Evolutionary conservation across 2,113 vertebrate species (phyloP), one percentile per base, ranked within the genome.

Genomic region (Columba livia): DNA sequence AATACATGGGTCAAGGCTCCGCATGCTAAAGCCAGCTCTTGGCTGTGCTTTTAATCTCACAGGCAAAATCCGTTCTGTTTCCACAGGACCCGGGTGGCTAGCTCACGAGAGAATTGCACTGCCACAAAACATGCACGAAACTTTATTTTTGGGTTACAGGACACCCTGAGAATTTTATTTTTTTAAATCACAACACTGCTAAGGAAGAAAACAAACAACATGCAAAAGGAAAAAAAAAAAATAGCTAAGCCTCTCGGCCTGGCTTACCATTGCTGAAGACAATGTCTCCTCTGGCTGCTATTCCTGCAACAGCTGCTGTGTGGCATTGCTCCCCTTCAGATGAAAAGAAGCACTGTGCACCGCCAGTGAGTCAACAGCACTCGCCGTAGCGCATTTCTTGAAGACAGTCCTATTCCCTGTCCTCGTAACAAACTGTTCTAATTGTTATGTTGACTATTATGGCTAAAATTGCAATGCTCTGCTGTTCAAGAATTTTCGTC

Each of bases 291-390:
- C 70, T 75, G 91, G 94, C 77, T 98, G 98, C 97, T 98, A 97
- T 98, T 97, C 98, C 98, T 88, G 25, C 73, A 95, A 51, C 70
- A 92, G 97, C 98, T 98, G 98, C 98, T 98, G 97, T 98, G 98
- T 98, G 98, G 98, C 98, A 98, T 97, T 97, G 95, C 97, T 97
- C 67, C 89, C 98, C 97, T 98, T 98, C 97, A 79, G 95, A 98
- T 98, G 96, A 96, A 73, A 54, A 51, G 69, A 48, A 88, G 34
- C 57, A 38, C 56, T 5, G 47, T 34, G 14, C 29, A 44, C 17
- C 1, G 5, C 60, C 18, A 88, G 89, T 34, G 90, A 89, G 77
- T 84, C 85, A 85, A 71, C 66, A n/a, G 71, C 2, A 1, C 57
- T 90, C 2, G 10, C 53, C 40, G 40, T n/a, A 70, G 69, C 3